Conservation (phyloP, 2,888 invertebrate genomes). For the Amblyteles armatorius region DNA sequence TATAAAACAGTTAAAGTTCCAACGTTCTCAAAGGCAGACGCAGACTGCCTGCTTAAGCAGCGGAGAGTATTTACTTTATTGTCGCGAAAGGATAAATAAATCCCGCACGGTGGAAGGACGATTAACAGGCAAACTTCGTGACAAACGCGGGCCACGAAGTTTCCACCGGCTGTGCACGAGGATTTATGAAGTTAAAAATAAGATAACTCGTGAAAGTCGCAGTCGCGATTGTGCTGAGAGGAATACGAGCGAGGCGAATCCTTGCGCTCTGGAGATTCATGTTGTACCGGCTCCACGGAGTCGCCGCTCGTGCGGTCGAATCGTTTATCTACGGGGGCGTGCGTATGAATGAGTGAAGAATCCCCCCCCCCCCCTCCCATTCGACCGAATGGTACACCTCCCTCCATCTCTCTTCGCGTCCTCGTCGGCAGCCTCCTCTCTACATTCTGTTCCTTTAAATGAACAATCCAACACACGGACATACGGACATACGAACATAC, state of each 20-base stretch:
- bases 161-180: background rate
- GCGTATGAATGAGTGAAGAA: constrained; percentile 79
- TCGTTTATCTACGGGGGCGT: constrained; percentile 65
- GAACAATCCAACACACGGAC: too few species aligned
- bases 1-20: background rate
- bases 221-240: background rate
- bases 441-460: constrained; percentile 41
- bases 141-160: constrained; percentile 9
- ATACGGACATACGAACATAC: too few species aligned
- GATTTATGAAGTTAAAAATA: constrained; percentile 35
- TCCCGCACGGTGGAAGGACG: constrained; percentile 23
- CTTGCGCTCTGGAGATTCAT: constrained; percentile 47
- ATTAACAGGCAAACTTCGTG: constrained; percentile 34
- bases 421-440: constrained; percentile 55
- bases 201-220: constrained; percentile 9
- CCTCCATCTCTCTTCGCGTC: constrained; percentile 55
- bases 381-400: constrained; percentile 55
- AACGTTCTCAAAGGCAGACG: background rate
- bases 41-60: background rate
- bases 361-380: constrained; percentile 79
- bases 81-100: constrained; percentile 12
- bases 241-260: constrained; percentile 46
- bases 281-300: constrained; percentile 34
- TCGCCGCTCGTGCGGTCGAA: constrained; percentile 44
- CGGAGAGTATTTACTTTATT: constrained; percentile 18